Evolutionary conservation across 2,888 invertebrate species (phyloP).

Genomic region (Hyposoter didymator): DNA sequence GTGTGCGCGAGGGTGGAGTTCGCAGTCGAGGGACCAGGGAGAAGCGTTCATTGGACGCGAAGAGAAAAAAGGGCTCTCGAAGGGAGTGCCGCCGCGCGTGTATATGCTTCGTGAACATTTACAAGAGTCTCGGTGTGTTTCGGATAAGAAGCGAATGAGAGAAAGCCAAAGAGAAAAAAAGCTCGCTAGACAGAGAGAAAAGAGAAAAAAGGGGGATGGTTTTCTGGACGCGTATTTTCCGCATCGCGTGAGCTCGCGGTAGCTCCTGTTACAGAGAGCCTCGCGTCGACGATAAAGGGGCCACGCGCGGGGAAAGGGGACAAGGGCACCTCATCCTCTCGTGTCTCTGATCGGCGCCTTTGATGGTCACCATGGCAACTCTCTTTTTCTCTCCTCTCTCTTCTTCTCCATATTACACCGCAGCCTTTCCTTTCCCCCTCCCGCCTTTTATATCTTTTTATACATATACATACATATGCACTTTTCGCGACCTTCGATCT

Average conservation of each 20-base stretch:
- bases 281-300: conserved; percentile 76
- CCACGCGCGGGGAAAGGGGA: neutral
- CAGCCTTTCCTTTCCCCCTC: conserved; percentile 42
- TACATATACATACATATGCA: conserved; percentile 34
- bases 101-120: neutral
- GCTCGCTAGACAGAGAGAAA: neutral
- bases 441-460: neutral
- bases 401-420: conserved; percentile 9
- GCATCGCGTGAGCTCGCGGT: conserved; percentile 69
- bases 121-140: neutral
- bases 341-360: conserved; percentile 79
- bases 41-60: conserved; percentile 35
- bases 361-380: conserved; percentile 80
- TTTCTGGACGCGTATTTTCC: conserved; percentile 74
- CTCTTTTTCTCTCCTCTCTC: conserved; percentile 50
- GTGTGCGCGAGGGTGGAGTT: conserved; percentile 30
- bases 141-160: conserved; percentile 6
- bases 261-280: conserved; percentile 77
- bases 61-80: conserved; percentile 40
- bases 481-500: conserved; percentile 48
- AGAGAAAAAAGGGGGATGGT: conserved; percentile 16
- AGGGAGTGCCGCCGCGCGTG: conserved; percentile 19
- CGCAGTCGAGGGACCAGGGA: neutral
- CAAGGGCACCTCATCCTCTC: conserved; percentile 70
- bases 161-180: neutral